Conservation (phyloP, 2,888 invertebrate species). For the Sycophila texana region DNA sequence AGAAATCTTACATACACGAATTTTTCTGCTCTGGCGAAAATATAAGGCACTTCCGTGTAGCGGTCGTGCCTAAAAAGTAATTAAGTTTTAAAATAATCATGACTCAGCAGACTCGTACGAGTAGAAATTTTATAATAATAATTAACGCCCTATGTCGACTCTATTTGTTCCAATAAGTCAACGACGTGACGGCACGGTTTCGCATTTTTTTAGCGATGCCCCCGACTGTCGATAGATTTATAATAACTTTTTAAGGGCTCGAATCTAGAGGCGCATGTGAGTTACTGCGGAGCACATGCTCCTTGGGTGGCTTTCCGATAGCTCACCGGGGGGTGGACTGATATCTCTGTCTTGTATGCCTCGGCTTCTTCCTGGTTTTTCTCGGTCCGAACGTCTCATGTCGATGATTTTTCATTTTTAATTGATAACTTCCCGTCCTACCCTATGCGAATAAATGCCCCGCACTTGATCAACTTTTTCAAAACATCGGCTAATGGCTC, state of each 20-base stretch:
- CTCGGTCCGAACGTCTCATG: constrained; percentile 2
- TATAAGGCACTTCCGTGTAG: no score
- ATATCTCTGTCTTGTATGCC: constrained; percentile 41
- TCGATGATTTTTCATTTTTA: constrained; percentile 32
- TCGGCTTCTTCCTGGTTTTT: constrained; percentile 50
- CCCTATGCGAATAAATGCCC: background rate
- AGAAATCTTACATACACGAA: no score
- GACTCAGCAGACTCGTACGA: no score
- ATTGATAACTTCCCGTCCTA: constrained; percentile 26
- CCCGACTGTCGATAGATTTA: constrained; percentile 8
- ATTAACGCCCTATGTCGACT: no score
- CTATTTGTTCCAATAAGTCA: no score
- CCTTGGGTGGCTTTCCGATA: constrained; percentile 68
- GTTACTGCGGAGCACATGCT: constrained; percentile 56
- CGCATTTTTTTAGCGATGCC: background rate
- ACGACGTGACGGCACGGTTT: background rate
- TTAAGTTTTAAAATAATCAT: no score
- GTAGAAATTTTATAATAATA: no score
- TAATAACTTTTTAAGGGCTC: constrained; percentile 49
- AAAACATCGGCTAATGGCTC: background rate
- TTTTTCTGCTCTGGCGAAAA: no score
- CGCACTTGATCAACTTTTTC: background rate
- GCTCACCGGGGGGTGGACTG: constrained; percentile 66
- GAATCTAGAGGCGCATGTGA: constrained; percentile 18
- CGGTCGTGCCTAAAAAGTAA: no score